A percentile compares a stretch with the other conserved stretches of the same genome.
phyloP scores from a whole-genome alignment of 2,888 invertebrate genomes.

The Zaprionus lineosus region DNA sequence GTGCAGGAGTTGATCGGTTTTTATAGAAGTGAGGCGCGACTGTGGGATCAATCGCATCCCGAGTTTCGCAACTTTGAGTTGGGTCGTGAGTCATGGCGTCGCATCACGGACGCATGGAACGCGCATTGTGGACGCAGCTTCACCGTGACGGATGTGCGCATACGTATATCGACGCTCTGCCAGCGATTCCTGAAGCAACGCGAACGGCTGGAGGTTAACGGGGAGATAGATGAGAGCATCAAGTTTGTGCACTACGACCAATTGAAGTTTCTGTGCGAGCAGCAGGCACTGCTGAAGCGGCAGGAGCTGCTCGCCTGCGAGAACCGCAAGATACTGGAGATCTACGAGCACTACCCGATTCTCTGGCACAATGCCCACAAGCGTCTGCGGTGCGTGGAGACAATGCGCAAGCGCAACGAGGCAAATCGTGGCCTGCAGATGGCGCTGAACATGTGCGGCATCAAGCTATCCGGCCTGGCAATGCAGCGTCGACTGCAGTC shows the following conservation, averaged over 20 bases:
- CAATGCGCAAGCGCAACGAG: conserved; percentile 47
- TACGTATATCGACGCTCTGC: conserved; percentile 71
- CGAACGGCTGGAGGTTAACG: conserved; percentile 64
- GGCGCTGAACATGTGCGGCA: conserved; percentile 55
- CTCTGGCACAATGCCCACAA: conserved; percentile 73
- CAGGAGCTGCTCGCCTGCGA: conserved; percentile 64
- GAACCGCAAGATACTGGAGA: conserved; percentile 69
- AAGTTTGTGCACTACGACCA: conserved; percentile 71
- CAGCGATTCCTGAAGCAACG: conserved; percentile 74
- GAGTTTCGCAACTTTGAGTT: conserved; percentile 68
- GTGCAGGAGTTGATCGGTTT: conserved; percentile 65
- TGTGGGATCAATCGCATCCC: conserved; percentile 74
- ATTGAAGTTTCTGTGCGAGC: conserved; percentile 66
- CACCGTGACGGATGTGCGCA: conserved; percentile 68
- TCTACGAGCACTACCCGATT: conserved; percentile 73
- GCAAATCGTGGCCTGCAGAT: conserved; percentile 65
- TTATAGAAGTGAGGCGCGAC: conserved; percentile 61
- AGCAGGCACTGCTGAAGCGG: conserved; percentile 68
- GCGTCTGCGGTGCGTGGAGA: conserved; percentile 50
- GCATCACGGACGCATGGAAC: conserved; percentile 66
- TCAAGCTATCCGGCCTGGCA: conserved; percentile 54
- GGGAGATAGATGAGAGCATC: conserved; percentile 57
- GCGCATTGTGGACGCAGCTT: conserved; percentile 58
- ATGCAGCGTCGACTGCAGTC: conserved; percentile 70
- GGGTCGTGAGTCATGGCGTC: conserved; percentile 69